Percentiles rank a stretch among this genome's conserved stretches.
Evolutionary conservation across 2,113 vertebrate genomes (phyloP).

Genomic region (Phylloscopus whistleri): DNA sequence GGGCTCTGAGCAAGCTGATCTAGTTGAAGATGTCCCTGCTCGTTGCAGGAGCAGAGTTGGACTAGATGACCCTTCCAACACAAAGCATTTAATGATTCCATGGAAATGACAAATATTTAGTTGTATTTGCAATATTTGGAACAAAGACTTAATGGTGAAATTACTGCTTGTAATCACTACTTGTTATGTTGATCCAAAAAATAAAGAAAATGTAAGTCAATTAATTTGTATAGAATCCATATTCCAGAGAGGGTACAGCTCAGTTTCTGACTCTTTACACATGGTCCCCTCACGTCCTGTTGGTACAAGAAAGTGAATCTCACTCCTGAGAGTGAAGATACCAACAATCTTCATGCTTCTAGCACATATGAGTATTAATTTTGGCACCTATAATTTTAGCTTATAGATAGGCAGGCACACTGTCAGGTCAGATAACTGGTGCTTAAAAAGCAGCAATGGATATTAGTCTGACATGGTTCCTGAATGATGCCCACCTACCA

Average conservation of each 20-base stretch:
- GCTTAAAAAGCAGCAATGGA: background rate
- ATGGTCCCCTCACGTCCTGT: accelerated
- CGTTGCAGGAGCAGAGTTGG: background rate
- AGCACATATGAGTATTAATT: background rate
- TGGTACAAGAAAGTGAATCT: background rate
- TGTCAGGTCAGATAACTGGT: background rate
- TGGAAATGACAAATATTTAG: background rate
- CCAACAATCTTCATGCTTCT: background rate
- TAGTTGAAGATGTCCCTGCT: background rate
- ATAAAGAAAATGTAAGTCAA: background rate
- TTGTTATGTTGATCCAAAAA: background rate
- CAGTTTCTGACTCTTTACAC: background rate
- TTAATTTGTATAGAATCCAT: background rate
- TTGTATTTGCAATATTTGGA: background rate
- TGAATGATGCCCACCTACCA: background rate
- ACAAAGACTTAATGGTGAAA: background rate
- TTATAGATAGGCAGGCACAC: background rate
- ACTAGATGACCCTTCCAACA: background rate
- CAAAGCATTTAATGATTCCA: background rate
- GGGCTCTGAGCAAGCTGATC: background rate
- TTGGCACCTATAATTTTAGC: background rate
- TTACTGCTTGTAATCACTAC: background rate
- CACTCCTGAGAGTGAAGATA: background rate
- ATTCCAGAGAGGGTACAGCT: background rate
- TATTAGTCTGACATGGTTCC: background rate